These are phyloP conservation scores for Ispidina lecontei DNA, from an alignment of 2,797 vertebrate species.

Conservation along the genomic window DNA sequence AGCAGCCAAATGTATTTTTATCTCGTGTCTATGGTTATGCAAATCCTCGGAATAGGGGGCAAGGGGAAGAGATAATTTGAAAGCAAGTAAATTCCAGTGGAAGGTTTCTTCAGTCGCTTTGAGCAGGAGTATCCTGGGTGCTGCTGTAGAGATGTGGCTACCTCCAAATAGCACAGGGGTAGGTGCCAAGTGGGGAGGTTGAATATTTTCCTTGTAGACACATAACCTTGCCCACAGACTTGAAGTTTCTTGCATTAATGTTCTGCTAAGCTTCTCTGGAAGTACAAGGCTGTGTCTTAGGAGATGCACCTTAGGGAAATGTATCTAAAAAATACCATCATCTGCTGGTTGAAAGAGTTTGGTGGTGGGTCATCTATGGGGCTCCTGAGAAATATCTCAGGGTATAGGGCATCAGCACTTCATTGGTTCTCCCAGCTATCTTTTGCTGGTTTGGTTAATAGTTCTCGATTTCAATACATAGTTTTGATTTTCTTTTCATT, in stretches of 20 bases:
- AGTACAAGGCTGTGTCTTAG: slow-evolving; percentile 4
- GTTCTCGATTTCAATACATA: accelerated
- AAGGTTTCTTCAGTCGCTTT: neutral
- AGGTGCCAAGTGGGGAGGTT: slow-evolving; percentile 52
- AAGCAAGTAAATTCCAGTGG: slow-evolving; percentile 56
- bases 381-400: neutral
- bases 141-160: slow-evolving; percentile 46
- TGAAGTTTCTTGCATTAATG: slow-evolving; percentile 25
- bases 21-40: slow-evolving; percentile 56
- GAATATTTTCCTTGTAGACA: slow-evolving; percentile 69
- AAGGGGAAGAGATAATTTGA: slow-evolving; percentile 73
- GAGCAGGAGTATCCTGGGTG: slow-evolving; percentile 44
- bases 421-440: neutral
- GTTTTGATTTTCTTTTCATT: neutral
- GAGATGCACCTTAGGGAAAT: slow-evolving; percentile 39
- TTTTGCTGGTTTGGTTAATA: neutral
- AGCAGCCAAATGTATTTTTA: slow-evolving; percentile 65
- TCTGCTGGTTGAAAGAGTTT: neutral
- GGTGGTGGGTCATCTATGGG: neutral
- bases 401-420: neutral
- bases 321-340: neutral
- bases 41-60: slow-evolving; percentile 62
- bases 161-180: slow-evolving; percentile 45
- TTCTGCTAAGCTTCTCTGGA: slow-evolving; percentile 54
- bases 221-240: slow-evolving; percentile 47